Evolutionary conservation across 1,140 invertebrate genomes (phyloP), one percentile per base, ranked within the genome.

Genomic region (Lycorma delicatula): DNA sequence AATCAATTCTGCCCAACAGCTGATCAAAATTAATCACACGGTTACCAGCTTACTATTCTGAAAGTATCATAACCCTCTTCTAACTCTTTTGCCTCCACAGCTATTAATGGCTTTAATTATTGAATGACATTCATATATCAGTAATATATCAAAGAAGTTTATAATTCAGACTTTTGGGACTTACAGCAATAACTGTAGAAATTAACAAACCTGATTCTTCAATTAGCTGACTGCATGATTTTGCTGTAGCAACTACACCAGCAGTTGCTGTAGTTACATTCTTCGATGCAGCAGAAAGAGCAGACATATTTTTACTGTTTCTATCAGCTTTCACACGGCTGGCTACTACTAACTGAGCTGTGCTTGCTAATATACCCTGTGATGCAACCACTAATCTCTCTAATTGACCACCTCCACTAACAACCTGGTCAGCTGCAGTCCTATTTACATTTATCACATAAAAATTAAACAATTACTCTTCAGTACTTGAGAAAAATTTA

Each of bases 291-390:
- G 81, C 75, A 0, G 89, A 87, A 38, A 98, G 75, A 49, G 85
- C 81, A 5, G 77, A 66, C 44, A 98, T 74, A 72, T 89, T 90
- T 59, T 75, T 71, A 62, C 92, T 93, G 53, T 84, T 80, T 58
- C 85, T 79, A 59, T 92, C 85, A 3, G 97, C 93, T 70, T 93
- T 90, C 0, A 94, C 91, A 65, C 90, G 82, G 62, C 92, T 96
- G 0, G 96, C 92, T 12, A 98, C 93, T 18, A 98, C 96, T 46
- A 99, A 76, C 73, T 98, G 96, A 29, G 94, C 93, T 3, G 95
- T 98, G 61, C 91, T 93, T 5, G 94, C 97, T 6, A 93, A 92
- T 63, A 99, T 97, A 67, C 97, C 93, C 74, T 98, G 93, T 18
- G 96, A 94, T 23, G 94, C 94, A 3, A 96, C 97, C 55, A 97